phyloP scores from a whole-genome alignment of 2,113 vertebrate genomes.

The Pavo muticus region DNA sequence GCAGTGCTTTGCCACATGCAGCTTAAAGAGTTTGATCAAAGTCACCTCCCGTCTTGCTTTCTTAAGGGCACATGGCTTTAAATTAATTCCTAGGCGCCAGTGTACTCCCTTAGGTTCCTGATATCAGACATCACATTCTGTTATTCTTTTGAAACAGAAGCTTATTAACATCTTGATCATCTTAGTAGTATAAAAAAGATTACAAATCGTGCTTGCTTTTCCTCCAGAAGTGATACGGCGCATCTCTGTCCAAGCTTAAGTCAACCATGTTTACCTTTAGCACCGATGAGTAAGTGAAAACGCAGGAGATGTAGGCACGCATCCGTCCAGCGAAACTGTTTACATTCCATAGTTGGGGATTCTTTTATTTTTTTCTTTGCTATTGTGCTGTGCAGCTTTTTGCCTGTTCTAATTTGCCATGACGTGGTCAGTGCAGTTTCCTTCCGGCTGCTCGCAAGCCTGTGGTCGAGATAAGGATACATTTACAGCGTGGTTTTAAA shows the following conservation, averaged over 20 bases:
- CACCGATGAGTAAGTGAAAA: not conserved
- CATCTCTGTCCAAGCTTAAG: not conserved
- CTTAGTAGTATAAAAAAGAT: not conserved
- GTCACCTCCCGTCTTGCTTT: not conserved
- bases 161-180: not conserved
- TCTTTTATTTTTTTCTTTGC: slow-evolving; percentile 68
- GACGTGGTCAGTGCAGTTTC: slow-evolving; percentile 85
- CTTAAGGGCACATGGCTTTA: not conserved
- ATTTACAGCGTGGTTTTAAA: slow-evolving; percentile 58
- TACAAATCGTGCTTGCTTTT: rapidly evolving
- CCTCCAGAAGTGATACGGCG: not conserved
- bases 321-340: slow-evolving; percentile 49
- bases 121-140: not conserved
- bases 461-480: slow-evolving; percentile 81
- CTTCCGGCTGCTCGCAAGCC: slow-evolving; percentile 83
- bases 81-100: not conserved
- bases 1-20: not conserved
- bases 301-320: not conserved
- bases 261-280: not conserved
- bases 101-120: not conserved
- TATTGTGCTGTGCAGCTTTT: slow-evolving; percentile 77
- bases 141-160: not conserved
- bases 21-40: not conserved
- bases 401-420: slow-evolving; percentile 84
- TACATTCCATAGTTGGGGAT: slow-evolving; percentile 48